Evolutionary conservation across 2,797 vertebrate species (phyloP).

Genomic region (Xiphophorus birchmanni): DNA sequence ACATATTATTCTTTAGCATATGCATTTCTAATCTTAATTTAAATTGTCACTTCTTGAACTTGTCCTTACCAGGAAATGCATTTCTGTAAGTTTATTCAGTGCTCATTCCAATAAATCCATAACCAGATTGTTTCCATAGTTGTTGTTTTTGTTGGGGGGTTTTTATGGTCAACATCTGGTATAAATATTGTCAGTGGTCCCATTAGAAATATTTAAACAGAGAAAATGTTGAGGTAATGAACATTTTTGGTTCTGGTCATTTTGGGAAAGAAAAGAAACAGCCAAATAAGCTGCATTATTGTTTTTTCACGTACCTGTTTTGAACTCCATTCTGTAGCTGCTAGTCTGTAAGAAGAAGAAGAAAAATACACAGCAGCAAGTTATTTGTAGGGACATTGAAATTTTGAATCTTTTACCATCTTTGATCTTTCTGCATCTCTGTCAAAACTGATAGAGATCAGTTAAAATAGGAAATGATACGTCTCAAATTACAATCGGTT

Average conservation of each 20-base stretch:
- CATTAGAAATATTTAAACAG: background rate
- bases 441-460: slow-evolving; percentile 3
- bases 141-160: background rate
- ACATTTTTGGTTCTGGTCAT: background rate
- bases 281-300: background rate
- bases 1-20: background rate
- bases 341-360: slow-evolving; percentile 64
- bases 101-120: background rate
- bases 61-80: background rate
- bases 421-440: slow-evolving; percentile 15
- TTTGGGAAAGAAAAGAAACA: background rate
- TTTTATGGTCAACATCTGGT: background rate
- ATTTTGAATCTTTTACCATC: background rate
- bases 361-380: slow-evolving; percentile 25
- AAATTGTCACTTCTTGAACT: background rate
- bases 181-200: background rate
- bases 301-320: slow-evolving; percentile 48
- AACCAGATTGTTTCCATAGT: background rate
- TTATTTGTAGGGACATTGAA: slow-evolving; percentile 18
- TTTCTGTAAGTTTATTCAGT: background rate
- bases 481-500: background rate
- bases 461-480: slow-evolving; percentile 4
- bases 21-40: background rate
- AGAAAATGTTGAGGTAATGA: background rate
- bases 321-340: slow-evolving; percentile 27